Evolutionary conservation across 2,888 invertebrate genomes (phyloP).

Genomic region (Carcina quercana): DNA sequence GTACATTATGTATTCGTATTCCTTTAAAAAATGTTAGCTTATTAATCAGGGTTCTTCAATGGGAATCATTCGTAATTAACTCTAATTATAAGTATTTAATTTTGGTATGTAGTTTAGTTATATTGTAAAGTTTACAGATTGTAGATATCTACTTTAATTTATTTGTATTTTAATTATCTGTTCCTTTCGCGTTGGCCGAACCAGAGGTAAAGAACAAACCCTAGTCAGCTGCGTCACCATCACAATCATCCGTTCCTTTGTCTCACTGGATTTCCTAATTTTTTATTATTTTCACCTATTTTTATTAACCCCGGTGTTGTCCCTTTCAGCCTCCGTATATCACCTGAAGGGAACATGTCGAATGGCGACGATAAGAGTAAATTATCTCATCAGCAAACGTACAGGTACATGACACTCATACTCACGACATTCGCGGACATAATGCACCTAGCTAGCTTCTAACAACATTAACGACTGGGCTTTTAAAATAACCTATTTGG

Average conservation of each 20-base stretch:
- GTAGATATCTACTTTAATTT: constrained; percentile 35
- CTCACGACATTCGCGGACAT: constrained; percentile 29
- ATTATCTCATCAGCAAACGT: constrained; percentile 83
- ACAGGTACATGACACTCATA: constrained; percentile 75
- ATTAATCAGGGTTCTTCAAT: too few species aligned
- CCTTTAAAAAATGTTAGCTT: too few species aligned
- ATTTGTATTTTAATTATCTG: constrained; percentile 19
- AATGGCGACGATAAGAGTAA: constrained; percentile 80
- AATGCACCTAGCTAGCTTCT: constrained; percentile 10
- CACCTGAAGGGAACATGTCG: constrained; percentile 75
- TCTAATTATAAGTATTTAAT: too few species aligned
- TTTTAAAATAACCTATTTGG: too few species aligned
- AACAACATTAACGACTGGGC: too few species aligned
- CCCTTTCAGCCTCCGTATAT: constrained; percentile 77
- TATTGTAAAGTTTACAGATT: constrained; percentile 15
- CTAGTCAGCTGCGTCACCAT: constrained; percentile 35
- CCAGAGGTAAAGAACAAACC: constrained; percentile 58
- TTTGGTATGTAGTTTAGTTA: neutral
- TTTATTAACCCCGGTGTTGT: constrained; percentile 68
- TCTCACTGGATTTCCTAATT: constrained; percentile 22
- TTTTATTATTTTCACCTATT: constrained; percentile 34
- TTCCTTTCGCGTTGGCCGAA: constrained; percentile 58
- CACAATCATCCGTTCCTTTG: constrained; percentile 41
- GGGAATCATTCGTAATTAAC: too few species aligned
- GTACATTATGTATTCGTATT: too few species aligned